These are phyloP conservation scores for Lomographa bimaculata DNA, from an alignment of 2,888 invertebrate genomes.

Conservation along the genomic window DNA sequence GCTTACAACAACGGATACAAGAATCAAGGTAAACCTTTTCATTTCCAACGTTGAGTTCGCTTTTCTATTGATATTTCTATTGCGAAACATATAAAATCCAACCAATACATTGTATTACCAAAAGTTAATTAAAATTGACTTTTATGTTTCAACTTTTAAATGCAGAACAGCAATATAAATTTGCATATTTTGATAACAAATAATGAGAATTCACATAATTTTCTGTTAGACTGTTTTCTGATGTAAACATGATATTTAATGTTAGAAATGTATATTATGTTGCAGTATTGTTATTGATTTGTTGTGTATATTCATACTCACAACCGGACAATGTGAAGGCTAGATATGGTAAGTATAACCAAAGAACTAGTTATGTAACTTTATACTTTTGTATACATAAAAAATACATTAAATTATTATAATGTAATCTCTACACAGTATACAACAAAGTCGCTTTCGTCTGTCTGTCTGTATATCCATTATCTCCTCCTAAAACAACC, in stretches of 20 bases:
- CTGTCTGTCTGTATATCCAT: too few relatives aligned
- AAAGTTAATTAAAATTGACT: constrained; percentile 37
- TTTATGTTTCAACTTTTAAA: constrained; percentile 19
- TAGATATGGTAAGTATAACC: too few relatives aligned
- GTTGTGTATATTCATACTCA: constrained; percentile 1
- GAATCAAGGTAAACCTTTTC: constrained; percentile 24
- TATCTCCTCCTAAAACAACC: too few relatives aligned
- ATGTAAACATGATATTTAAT: constrained; percentile 4
- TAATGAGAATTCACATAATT: constrained; percentile 3
- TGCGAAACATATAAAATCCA: constrained; percentile 20
- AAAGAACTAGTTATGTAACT: too few relatives aligned
- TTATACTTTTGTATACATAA: too few relatives aligned
- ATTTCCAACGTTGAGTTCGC: constrained; percentile 4
- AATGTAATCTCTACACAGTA: too few relatives aligned
- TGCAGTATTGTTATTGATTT: background rate
- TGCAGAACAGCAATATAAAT: constrained; percentile 17
- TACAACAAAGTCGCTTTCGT: too few relatives aligned
- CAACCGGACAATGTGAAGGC: background rate
- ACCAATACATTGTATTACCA: constrained; percentile 11
- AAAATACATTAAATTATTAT: too few relatives aligned
- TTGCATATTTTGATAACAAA: constrained; percentile 6
- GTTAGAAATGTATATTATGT: background rate
- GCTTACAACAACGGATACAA: too few relatives aligned
- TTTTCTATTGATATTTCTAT: constrained; percentile 9
- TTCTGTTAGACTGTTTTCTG: background rate